Conservation (phyloP, 2,113 vertebrate species). For the Stegostoma tigrinum region DNA sequence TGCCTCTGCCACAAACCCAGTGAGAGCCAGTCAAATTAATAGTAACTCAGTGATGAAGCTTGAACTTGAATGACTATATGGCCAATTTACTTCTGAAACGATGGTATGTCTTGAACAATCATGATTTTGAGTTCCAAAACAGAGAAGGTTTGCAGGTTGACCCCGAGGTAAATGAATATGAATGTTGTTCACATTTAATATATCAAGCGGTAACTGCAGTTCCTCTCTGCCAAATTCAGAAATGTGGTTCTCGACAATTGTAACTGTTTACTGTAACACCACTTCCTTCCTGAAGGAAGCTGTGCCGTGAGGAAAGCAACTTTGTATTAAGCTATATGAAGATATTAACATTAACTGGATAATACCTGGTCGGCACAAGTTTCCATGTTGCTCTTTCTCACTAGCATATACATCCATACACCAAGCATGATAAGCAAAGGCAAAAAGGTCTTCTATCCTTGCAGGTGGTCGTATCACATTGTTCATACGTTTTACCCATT, state of each 20-base stretch:
- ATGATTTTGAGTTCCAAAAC: neutral
- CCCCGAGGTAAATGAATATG: neutral
- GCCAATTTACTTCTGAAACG: neutral
- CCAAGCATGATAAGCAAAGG: constrained; percentile 92
- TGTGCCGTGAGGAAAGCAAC: neutral
- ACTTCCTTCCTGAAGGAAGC: neutral
- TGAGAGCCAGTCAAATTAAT: neutral
- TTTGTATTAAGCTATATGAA: neutral
- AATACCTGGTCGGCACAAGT: constrained; percentile 85
- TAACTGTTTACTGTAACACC: neutral
- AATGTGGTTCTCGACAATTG: neutral
- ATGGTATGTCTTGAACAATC: neutral
- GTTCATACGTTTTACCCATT: constrained; percentile 85
- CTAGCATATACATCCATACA: constrained; percentile 88
- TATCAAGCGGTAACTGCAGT: neutral
- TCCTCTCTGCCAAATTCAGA: neutral
- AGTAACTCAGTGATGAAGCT: neutral
- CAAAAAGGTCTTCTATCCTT: constrained; percentile 89
- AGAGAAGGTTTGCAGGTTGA: neutral
- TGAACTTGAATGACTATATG: neutral
- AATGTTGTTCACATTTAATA: neutral
- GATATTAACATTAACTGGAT: neutral
- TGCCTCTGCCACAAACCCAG: neutral
- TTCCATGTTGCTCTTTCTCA: constrained; percentile 90
- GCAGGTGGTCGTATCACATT: constrained; percentile 71